Conservation (phyloP, 2,888 invertebrate species). For the Papilio demoleus region DNA sequence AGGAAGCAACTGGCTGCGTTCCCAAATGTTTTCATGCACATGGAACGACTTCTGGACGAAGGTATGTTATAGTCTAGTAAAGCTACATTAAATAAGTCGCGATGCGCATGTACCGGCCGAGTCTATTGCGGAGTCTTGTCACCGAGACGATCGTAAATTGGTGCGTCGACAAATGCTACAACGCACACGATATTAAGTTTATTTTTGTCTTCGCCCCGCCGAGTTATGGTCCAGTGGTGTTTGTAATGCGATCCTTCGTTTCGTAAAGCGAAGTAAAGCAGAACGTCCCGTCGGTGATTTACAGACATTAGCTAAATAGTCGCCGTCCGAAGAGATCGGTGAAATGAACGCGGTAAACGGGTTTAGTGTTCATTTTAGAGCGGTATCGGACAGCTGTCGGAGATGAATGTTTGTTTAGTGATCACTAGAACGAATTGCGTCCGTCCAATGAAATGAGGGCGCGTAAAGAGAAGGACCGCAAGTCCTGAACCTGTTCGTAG, state of each 20-base stretch:
- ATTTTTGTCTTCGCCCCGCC: constrained; percentile 82
- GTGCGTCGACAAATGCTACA: constrained; percentile 80
- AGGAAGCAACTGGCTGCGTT: constrained; percentile 99
- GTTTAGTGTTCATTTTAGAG: constrained; percentile 65
- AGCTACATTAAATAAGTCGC: constrained; percentile 63
- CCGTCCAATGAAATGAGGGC: constrained; percentile 57
- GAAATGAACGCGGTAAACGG: constrained; percentile 74
- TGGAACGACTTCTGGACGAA: constrained; percentile 99
- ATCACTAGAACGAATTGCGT: constrained; percentile 44
- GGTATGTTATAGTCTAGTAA: constrained; percentile 86
- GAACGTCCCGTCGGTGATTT: constrained; percentile 71
- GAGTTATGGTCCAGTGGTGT: constrained; percentile 82
- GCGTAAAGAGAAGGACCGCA: constrained; percentile 65
- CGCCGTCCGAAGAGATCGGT: constrained; percentile 72
- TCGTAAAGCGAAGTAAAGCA: constrained; percentile 77
- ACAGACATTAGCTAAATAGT: constrained; percentile 78
- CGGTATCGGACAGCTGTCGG: constrained; percentile 63
- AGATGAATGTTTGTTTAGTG: constrained; percentile 57
- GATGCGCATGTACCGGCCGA: constrained; percentile 52
- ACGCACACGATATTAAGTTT: constrained; percentile 83
- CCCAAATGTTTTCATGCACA: constrained; percentile 99
- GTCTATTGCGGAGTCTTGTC: constrained; percentile 70
- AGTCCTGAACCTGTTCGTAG: constrained; percentile 73
- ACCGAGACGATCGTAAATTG: constrained; percentile 74
- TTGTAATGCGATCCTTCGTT: constrained; percentile 81